These are phyloP conservation scores for Rhyacophila brunnea DNA, from an alignment of 1,140 invertebrate genomes.

Conservation along the genomic window DNA sequence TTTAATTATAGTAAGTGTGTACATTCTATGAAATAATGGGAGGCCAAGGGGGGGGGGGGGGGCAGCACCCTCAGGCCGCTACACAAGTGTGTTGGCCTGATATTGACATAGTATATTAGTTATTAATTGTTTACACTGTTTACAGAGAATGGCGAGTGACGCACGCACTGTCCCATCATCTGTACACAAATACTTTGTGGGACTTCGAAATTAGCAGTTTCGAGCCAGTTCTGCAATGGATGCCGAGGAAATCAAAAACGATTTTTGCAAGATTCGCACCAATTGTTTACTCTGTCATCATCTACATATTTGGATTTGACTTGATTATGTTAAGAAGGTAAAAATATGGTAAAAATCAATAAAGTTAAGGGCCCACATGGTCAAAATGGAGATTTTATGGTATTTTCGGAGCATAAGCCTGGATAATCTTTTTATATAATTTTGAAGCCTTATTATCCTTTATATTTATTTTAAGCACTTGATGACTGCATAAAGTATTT, in stretches of 20 bases:
- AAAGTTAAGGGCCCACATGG: no score
- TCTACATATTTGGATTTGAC: slow-evolving; percentile 5
- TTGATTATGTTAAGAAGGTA: neutral
- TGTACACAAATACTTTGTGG: slow-evolving; percentile 75
- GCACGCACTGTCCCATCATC: slow-evolving; percentile 77
- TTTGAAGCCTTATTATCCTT: no score
- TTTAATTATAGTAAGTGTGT: no score
- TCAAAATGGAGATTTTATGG: no score
- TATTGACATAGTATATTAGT: neutral
- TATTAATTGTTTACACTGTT: slow-evolving; percentile 22
- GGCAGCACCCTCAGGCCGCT: no score
- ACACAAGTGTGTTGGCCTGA: neutral
- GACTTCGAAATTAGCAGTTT: slow-evolving; percentile 72
- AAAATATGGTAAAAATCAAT: no score
- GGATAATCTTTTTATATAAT: no score
- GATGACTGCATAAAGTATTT: no score
- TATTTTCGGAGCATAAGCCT: no score
- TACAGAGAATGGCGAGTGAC: slow-evolving; percentile 73
- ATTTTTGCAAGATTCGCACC: slow-evolving; percentile 19
- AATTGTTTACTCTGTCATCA: slow-evolving; percentile 1
- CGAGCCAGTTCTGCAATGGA: slow-evolving; percentile 58
- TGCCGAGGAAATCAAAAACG: slow-evolving; percentile 17
- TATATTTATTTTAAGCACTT: no score
- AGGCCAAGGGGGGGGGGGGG: no score
- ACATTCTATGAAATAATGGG: no score